Conservation (phyloP, 2,797 vertebrate species). For the Rhabdophis nuchalis region DNA sequence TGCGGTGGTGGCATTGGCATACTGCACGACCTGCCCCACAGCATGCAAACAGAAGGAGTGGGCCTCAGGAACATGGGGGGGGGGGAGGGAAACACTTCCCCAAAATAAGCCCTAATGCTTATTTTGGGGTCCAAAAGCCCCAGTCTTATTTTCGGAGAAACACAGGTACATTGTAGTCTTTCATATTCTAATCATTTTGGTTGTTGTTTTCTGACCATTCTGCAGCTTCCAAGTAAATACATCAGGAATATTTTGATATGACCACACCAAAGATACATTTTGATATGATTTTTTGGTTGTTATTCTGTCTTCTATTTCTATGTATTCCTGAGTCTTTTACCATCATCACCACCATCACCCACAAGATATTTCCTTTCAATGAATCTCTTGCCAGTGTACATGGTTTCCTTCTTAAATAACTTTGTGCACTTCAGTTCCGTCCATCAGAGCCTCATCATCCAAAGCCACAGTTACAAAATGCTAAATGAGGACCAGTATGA, state of each 20-base stretch:
- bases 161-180: not conserved
- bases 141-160: too few species aligned
- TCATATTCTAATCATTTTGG: not conserved
- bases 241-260: not conserved
- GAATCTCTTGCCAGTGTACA: not conserved
- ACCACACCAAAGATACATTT: not conserved
- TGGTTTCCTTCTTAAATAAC: not conserved
- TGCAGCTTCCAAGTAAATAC: not conserved
- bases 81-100: too few species aligned
- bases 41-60: too few species aligned
- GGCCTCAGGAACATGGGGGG: too few species aligned
- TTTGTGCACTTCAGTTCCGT: not conserved
- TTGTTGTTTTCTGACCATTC: not conserved
- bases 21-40: fast-evolving
- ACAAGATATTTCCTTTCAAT: not conserved
- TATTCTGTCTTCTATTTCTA: not conserved
- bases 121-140: too few species aligned
- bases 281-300: not conserved
- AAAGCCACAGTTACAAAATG: not conserved
- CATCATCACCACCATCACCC: not conserved
- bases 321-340: not conserved
- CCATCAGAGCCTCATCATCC: not conserved
- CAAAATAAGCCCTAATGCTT: too few species aligned
- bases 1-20: too few species aligned
- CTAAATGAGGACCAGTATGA: not conserved